These are phyloP conservation scores for Olivierus martensii DNA, from an alignment of 1,140 invertebrate genomes.

Conservation along the genomic window DNA sequence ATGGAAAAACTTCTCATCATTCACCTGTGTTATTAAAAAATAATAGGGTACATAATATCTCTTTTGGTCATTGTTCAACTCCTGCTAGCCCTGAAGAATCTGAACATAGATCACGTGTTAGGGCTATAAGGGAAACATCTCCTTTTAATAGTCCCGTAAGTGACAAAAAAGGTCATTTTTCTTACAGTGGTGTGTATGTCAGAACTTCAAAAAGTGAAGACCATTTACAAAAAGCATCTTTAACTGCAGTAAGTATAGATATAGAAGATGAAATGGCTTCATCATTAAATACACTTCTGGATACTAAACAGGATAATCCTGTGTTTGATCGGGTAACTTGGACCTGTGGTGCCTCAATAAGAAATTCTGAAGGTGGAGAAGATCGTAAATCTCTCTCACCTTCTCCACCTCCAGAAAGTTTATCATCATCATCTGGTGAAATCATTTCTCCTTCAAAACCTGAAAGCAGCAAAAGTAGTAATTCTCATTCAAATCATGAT, in stretches of 20 bases:
- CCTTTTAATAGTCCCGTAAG: slow-evolving; percentile 19
- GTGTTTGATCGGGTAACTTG: too few relatives aligned
- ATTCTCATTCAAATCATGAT: neutral
- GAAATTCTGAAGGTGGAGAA: neutral
- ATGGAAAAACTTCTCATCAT: too few relatives aligned
- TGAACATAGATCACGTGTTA: slow-evolving; percentile 30
- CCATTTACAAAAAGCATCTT: slow-evolving; percentile 62
- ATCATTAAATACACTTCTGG: slow-evolving; percentile 73
- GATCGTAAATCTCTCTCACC: neutral
- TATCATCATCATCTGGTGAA: slow-evolving; percentile 3
- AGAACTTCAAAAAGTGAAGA: slow-evolving; percentile 71
- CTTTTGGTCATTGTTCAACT: slow-evolving; percentile 39
- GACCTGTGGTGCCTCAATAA: neutral
- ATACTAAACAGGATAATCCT: slow-evolving; percentile 42
- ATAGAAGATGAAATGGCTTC: slow-evolving; percentile 77
- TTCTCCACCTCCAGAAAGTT: neutral
- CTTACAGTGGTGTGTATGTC: slow-evolving; percentile 39
- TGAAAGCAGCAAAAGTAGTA: neutral
- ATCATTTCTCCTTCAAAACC: slow-evolving; percentile 1
- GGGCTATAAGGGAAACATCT: slow-evolving; percentile 23
- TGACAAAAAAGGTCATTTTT: slow-evolving; percentile 21
- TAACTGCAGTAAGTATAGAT: slow-evolving; percentile 71
- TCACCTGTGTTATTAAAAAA: slow-evolving; percentile 35
- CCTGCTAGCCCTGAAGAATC: slow-evolving; percentile 62
- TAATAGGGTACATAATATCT: slow-evolving; percentile 45